Evolutionary conservation across 2,888 invertebrate species (phyloP).

Genomic region (Drosophila phalerata): DNA sequence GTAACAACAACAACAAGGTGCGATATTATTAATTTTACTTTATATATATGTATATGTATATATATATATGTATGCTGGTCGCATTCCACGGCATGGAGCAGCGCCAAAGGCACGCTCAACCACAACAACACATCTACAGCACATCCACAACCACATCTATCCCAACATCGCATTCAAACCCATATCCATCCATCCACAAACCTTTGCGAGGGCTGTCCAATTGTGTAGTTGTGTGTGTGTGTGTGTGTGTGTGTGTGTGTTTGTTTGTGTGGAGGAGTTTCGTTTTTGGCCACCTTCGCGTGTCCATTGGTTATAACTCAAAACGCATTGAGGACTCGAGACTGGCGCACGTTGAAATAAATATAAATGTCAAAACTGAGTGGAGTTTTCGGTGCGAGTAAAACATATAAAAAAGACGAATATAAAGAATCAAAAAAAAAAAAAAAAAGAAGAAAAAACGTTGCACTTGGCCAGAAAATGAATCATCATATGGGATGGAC

Average conservation of each 20-base stretch:
- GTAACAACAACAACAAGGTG: constrained; percentile 57
- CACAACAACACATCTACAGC: constrained; percentile 18
- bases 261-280: constrained; percentile 54
- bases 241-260: constrained; percentile 35
- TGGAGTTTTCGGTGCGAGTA: constrained; percentile 67
- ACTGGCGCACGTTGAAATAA: constrained; percentile 82
- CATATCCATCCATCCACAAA: constrained; percentile 30
- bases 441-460: constrained; percentile 23
- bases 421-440: constrained; percentile 10
- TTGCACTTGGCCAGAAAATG: constrained; percentile 62
- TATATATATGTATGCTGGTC: constrained; percentile 22
- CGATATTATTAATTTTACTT: constrained; percentile 75
- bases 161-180: constrained; percentile 28
- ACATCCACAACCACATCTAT: constrained; percentile 8
- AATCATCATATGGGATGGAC: constrained; percentile 52
- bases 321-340: constrained; percentile 67
- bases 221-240: constrained; percentile 19
- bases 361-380: constrained; percentile 84
- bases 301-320: constrained; percentile 79
- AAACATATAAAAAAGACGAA: constrained; percentile 38
- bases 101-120: constrained; percentile 54
- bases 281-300: constrained; percentile 76
- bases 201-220: constrained; percentile 14
- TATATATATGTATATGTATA: constrained; percentile 9
- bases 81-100: constrained; percentile 53